Percentiles rank a stretch among this genome's conserved stretches.
Conservation (phyloP, 2,797 vertebrate genomes). For the Enteromius afrohamiltoni region DNA sequence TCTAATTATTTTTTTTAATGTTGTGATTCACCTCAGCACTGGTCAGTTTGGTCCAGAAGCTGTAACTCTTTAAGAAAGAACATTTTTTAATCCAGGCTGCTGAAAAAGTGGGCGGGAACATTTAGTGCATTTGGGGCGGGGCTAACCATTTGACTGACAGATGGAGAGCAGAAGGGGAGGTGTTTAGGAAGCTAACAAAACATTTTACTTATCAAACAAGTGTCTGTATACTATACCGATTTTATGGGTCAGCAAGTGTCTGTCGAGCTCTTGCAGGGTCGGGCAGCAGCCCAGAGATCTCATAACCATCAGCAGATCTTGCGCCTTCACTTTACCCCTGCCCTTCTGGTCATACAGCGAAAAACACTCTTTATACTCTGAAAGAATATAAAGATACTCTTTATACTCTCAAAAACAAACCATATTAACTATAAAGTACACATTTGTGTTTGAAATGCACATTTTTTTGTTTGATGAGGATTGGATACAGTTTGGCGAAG, state of each 20-base stretch:
- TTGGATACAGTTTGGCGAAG: not conserved
- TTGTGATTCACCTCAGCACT: not conserved
- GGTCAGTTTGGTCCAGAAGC: not conserved
- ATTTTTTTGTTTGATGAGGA: not conserved
- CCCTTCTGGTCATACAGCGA: slow-evolving; percentile 87
- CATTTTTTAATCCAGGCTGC: not conserved
- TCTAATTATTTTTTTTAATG: no score
- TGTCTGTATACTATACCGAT: slow-evolving; percentile 72
- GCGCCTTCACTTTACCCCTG: slow-evolving; percentile 80
- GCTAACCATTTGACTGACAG: not conserved
- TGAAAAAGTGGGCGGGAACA: not conserved
- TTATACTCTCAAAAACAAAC: slow-evolving; percentile 81
- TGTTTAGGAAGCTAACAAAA: not conserved
- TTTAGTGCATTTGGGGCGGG: not conserved
- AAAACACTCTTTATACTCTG: slow-evolving; percentile 93
- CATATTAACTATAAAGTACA: not conserved
- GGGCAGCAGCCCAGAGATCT: slow-evolving; percentile 84
- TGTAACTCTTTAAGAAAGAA: not conserved
- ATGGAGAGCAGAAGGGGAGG: not conserved
- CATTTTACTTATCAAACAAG: not conserved
- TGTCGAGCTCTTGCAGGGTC: slow-evolving; percentile 78
- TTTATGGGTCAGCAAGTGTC: slow-evolving; percentile 80
- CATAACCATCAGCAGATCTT: slow-evolving; percentile 86
- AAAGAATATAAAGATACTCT: slow-evolving; percentile 76
- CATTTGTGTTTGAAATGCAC: not conserved